These are phyloP conservation scores for Drosophila jambulina DNA, from an alignment of 1,140 invertebrate genomes.

Conservation along the genomic window DNA sequence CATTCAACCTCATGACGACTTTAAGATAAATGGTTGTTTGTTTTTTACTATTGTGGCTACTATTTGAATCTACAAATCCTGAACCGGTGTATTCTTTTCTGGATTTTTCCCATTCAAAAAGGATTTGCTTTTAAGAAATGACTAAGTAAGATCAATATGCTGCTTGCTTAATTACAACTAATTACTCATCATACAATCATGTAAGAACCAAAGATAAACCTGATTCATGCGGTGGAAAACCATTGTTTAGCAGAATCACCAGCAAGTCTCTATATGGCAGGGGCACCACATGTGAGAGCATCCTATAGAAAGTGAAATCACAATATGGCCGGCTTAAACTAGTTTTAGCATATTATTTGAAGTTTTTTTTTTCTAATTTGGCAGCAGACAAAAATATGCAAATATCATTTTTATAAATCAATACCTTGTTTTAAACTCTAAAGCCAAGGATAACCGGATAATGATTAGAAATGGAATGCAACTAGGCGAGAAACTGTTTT, in stretches of 20 bases:
- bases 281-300: neutral
- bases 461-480: slow-evolving; percentile 17
- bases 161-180: slow-evolving; percentile 17
- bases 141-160: slow-evolving; percentile 7
- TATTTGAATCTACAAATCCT: neutral
- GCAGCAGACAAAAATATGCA: slow-evolving; percentile 21
- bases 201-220: slow-evolving; percentile 15
- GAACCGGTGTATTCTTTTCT: neutral
- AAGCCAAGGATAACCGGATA: slow-evolving; percentile 40
- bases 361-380: slow-evolving; percentile 14
- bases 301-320: slow-evolving; percentile 35
- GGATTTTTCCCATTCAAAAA: neutral
- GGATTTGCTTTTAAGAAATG: neutral
- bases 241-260: slow-evolving; percentile 6
- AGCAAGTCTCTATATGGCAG: neutral
- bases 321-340: slow-evolving; percentile 10
- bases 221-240: slow-evolving; percentile 20
- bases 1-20: slow-evolving; percentile 1
- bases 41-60: neutral
- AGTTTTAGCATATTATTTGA: slow-evolving; percentile 9
- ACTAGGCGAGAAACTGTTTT: slow-evolving; percentile 4
- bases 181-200: slow-evolving; percentile 26
- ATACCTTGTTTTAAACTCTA: neutral
- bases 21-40: neutral
- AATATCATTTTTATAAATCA: slow-evolving; percentile 20